Conservation (phyloP, 2,797 vertebrate species). For the Gadopsis marmoratus region DNA sequence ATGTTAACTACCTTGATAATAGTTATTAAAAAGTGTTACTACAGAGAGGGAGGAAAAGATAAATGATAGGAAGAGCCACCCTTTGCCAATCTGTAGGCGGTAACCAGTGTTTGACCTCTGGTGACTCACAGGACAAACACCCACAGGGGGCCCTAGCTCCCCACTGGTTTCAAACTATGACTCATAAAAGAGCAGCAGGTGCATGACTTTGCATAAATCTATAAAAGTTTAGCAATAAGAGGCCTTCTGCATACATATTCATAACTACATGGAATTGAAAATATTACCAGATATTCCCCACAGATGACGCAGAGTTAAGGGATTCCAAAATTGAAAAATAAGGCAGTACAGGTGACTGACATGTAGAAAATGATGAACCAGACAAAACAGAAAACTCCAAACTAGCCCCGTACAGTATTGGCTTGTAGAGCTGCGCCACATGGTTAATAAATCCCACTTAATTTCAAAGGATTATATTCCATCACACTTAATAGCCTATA, state of each 20-base stretch:
- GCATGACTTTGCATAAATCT: constrained; percentile 34
- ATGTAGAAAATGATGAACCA: not conserved
- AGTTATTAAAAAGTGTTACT: not conserved
- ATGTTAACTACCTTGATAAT: constrained; percentile 5
- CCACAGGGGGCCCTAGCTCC: constrained; percentile 2
- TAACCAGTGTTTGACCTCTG: constrained; percentile 35
- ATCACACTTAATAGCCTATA: not conserved
- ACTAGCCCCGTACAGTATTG: not conserved
- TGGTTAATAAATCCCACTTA: constrained; percentile 15
- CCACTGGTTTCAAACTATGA: constrained; percentile 30
- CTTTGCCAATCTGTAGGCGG: constrained; percentile 4
- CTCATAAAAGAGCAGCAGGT: constrained; percentile 7
- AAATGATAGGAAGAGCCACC: constrained; percentile 10
- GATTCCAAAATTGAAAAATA: not conserved
- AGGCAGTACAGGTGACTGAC: not conserved
- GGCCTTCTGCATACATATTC: not conserved
- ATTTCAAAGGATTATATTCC: not conserved
- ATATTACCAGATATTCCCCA: not conserved
- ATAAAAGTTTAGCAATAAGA: not conserved
- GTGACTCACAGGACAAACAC: constrained; percentile 41
- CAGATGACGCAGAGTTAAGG: not conserved
- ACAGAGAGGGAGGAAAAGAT: not conserved
- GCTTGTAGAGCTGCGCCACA: not conserved
- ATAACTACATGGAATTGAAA: constrained; percentile 8
- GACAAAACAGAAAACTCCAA: not conserved